Conservation (phyloP, 2,797 vertebrate species). For the Carcharodon carcharias region DNA sequence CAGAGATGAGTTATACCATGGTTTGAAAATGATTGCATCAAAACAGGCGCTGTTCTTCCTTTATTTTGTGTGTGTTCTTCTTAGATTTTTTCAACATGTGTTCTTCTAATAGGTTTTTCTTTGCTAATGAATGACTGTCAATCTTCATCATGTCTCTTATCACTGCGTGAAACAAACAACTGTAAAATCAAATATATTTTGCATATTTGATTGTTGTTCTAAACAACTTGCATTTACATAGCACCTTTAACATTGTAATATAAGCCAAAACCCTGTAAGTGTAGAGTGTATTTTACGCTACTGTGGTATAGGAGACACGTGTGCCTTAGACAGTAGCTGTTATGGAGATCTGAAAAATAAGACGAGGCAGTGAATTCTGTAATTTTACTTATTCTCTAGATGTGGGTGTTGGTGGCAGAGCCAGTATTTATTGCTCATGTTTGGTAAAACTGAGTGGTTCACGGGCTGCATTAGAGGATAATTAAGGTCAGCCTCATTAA, state of each 20-base stretch:
- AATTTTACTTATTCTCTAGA: background rate
- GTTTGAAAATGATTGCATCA: slow-evolving; percentile 12
- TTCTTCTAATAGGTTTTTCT: slow-evolving; percentile 21
- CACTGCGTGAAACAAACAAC: background rate
- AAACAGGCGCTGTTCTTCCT: slow-evolving; percentile 12
- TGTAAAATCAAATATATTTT: background rate
- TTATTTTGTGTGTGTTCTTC: background rate
- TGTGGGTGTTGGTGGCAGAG: background rate
- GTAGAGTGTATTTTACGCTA: background rate
- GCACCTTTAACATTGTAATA: background rate
- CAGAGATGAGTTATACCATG: slow-evolving; percentile 1
- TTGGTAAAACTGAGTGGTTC: background rate
- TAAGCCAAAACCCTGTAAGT: background rate
- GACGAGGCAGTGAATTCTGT: background rate
- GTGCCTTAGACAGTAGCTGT: background rate
- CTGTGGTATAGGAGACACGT: background rate
- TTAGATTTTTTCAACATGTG: background rate
- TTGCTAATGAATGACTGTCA: background rate
- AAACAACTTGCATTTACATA: background rate
- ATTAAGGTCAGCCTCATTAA: background rate
- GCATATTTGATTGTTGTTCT: background rate
- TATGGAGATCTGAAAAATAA: background rate
- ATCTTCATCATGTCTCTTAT: background rate
- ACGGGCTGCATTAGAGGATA: background rate
- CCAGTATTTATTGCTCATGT: background rate